A percentile compares a stretch with the other conserved stretches of the same genome.
These are phyloP conservation scores for Saccostrea glomerata DNA, from an alignment of 1,140 invertebrate genomes.

Conservation along the genomic window DNA sequence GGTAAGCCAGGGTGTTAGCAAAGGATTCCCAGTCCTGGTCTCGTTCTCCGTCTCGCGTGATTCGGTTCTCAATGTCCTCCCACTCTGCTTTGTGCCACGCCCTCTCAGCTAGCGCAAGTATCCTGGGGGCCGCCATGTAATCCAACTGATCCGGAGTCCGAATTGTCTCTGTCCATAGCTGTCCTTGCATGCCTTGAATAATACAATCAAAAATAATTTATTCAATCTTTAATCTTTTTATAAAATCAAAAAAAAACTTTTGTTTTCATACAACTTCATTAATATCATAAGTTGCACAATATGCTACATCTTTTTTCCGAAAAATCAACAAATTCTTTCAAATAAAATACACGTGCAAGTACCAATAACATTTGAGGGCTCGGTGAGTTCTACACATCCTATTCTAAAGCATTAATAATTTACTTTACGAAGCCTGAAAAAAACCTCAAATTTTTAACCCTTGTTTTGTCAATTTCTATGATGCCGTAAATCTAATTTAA, in stretches of 20 bases:
- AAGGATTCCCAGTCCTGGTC: slow-evolving; percentile 63
- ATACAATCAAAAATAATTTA: not conserved
- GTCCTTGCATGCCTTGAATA: slow-evolving; percentile 68
- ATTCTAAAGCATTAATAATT: no score
- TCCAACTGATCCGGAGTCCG: slow-evolving; percentile 64
- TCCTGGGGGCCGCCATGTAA: slow-evolving; percentile 70
- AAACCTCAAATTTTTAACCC: no score
- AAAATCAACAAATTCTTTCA: no score
- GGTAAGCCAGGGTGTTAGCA: slow-evolving; percentile 68
- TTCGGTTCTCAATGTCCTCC: slow-evolving; percentile 58
- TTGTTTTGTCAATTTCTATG: no score
- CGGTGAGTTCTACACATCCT: slow-evolving; percentile 61
- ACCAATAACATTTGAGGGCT: slow-evolving; percentile 72
- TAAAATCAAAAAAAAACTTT: not conserved
- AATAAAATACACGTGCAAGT: slow-evolving; percentile 16
- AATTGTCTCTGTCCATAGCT: slow-evolving; percentile 70
- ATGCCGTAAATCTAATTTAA: no score
- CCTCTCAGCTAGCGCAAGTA: slow-evolving; percentile 73
- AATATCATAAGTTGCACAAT: no score
- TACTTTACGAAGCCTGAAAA: no score
- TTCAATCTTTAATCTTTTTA: not conserved
- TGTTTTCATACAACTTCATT: not conserved
- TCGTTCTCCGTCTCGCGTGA: not conserved
- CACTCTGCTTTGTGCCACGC: slow-evolving; percentile 72
- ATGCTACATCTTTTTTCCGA: no score